phyloP scores from a whole-genome alignment of 2,113 vertebrate genomes.

The Synodontis membranacea region DNA sequence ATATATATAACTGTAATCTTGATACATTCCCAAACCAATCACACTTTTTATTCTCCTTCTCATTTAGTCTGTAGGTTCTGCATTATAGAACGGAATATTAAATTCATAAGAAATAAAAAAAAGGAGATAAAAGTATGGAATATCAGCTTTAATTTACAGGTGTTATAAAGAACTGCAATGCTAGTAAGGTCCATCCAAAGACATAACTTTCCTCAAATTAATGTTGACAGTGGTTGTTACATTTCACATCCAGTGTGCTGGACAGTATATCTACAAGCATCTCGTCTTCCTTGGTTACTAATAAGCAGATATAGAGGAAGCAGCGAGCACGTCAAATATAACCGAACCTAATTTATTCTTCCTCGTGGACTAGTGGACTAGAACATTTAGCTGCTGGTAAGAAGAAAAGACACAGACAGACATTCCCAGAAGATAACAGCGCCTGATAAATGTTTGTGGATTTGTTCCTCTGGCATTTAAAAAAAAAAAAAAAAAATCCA shows the following conservation, averaged over 20 bases:
- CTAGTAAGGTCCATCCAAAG: too few relatives aligned
- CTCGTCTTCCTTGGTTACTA: not conserved
- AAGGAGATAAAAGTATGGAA: too few relatives aligned
- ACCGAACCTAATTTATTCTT: slow-evolving; percentile 7
- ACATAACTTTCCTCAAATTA: too few relatives aligned
- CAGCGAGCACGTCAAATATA: not conserved
- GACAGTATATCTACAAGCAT: too few relatives aligned
- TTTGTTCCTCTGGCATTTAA: not conserved
- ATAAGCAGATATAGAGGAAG: not conserved
- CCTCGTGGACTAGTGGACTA: not conserved
- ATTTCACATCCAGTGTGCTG: not conserved
- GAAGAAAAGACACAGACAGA: not conserved
- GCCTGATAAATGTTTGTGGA: not conserved
- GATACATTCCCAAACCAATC: not conserved
- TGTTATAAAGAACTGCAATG: too few relatives aligned
- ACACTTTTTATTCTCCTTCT: not conserved
- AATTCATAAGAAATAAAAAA: not conserved
- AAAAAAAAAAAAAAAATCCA: too few relatives aligned
- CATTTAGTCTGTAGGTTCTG: not conserved
- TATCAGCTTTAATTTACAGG: too few relatives aligned
- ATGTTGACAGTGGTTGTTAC: not conserved
- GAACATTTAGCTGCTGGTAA: not conserved
- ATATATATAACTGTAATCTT: too few relatives aligned
- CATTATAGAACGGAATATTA: not conserved
- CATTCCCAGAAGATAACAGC: not conserved